Evolutionary conservation across 2,888 invertebrate species (phyloP), one percentile per base, ranked within the genome.

Genomic region (Ferrisia virgata): DNA sequence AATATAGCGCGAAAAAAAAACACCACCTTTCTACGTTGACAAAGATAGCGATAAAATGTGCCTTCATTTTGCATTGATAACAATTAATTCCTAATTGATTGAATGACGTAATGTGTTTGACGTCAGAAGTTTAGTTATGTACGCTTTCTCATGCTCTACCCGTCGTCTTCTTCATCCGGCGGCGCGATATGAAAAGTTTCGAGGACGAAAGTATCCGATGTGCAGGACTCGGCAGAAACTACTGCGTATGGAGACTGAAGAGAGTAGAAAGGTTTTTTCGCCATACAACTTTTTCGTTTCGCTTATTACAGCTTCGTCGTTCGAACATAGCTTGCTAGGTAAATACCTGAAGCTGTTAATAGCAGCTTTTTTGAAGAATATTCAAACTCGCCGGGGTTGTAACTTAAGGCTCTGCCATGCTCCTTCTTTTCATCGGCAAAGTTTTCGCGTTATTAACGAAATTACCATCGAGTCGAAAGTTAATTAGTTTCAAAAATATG

Each of bases 61-160:
- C 53, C 9, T 22, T 18, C 8, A 18, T 22, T 5, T 2, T 64
- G 64, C 64, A 64, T 64, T 64, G 64, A 64, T 64, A 64, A 76
- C 72, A 76, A 76, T 36, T 76, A 76, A 76, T 76, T 76, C 18
- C 36, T 76, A 76, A 76, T 76, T 76, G 72, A 76, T 76, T 18
- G 72, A 18, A 76, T 76, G 72, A 76, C 72, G 72, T 76, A 76
- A 36, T 76, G 36, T 5, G 36, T 76, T 76, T 76, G 72, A 76
- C 72, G 72, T 76, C 72, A 76, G 72, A 76, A 36, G 31, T 3
- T 69, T 69, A 28, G 64, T 13, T 28, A 31, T n/a, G n/a, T 31
- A 28, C 31, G 69, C 6, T 33, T 40, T 40, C 53, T 53, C 53
- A 53, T 22, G n/a, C 31, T 31, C 69, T 28, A 8, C 5, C 64